Evolutionary conservation across 1,140 invertebrate genomes (phyloP).

Genomic region (Heliconius hewitsoni): DNA sequence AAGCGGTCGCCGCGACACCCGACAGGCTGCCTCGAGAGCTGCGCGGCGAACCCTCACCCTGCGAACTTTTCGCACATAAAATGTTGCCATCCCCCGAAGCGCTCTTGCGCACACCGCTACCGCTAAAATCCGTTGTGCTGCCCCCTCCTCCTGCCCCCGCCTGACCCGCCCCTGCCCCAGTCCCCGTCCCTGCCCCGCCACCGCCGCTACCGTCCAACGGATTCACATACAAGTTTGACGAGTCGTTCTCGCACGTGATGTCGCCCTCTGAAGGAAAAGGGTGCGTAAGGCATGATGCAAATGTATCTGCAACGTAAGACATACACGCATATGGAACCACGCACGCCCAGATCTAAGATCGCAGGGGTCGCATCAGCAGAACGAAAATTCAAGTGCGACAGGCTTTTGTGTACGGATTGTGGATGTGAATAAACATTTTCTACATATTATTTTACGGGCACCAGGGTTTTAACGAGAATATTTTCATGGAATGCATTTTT

Average conservation of each 20-base stretch:
- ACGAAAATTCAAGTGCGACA: slow-evolving; percentile 14
- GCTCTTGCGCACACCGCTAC: slow-evolving; percentile 86
- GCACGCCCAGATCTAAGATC: slow-evolving; percentile 50
- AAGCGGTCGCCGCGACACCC: slow-evolving; percentile 41
- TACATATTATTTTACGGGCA: not conserved
- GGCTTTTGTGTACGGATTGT: slow-evolving; percentile 7
- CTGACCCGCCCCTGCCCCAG: not conserved
- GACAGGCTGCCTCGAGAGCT: slow-evolving; percentile 67
- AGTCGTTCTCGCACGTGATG: slow-evolving; percentile 86
- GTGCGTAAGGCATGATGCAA: slow-evolving; percentile 97
- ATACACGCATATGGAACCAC: slow-evolving; percentile 73
- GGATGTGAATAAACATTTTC: not conserved
- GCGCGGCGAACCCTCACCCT: slow-evolving; percentile 70
- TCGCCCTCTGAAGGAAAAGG: slow-evolving; percentile 93
- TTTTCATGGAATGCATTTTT: not conserved
- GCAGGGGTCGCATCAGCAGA: slow-evolving; percentile 45
- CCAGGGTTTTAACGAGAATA: not conserved
- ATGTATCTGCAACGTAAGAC: slow-evolving; percentile 89
- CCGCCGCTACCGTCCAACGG: slow-evolving; percentile 87
- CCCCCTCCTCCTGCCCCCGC: not conserved
- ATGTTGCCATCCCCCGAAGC: slow-evolving; percentile 88
- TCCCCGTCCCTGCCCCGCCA: slow-evolving; percentile 71
- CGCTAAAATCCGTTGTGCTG: not conserved
- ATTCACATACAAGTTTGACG: slow-evolving; percentile 95
- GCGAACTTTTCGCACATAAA: slow-evolving; percentile 78